Evolutionary conservation across 2,113 vertebrate species (phyloP), one percentile per base, ranked within the genome.

Genomic region (Anolis carolinensis): DNA sequence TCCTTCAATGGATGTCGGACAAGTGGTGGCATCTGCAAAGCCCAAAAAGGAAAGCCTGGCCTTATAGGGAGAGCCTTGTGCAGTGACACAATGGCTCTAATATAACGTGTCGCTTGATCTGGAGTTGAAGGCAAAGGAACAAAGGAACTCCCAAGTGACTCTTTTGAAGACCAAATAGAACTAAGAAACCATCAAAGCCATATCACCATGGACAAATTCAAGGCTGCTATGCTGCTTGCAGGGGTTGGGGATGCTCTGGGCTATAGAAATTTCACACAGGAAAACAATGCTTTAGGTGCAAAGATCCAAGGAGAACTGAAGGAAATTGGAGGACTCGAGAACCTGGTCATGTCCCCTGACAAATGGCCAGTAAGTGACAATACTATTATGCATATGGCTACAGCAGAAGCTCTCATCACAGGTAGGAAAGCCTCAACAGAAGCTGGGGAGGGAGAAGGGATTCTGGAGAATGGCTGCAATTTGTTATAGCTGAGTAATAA

Each of bases 361-460:
- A 97, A 96, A 90, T 99, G 99, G 98, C 98, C 98, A 1, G 95
- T 98, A 86, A 99, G 99, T 80, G 97, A 98, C 92, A 97, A 98
- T 89, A 97, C 97, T 1, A 71, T 98, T 93, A 98, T 99, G 98
- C 98, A 98, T 93, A 96, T 99, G 95, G 97, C 97, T 55, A 99
- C 99, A 0, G 97, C 98, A 0, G 96, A 97, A 93, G 98, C 98
- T 75, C 97, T 99, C 50, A 89, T 98, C 92, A 97, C 99, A 96
- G 98, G 99, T 99, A 95, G 93, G 95, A 94, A 93, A 81, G 34
- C 14, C 10, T 34, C 3, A 78, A 10, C 0, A 0, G 75, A 50
- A 30, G 23, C 55, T 72, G 84, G 84, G 34, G 52, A n/a, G 68
- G n/a, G 68, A 79, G 59, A 14, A 74, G 0, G 36, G 79, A 72